phyloP scores from a whole-genome alignment of 2,888 invertebrate genomes.

The Harpalus rufipes region DNA sequence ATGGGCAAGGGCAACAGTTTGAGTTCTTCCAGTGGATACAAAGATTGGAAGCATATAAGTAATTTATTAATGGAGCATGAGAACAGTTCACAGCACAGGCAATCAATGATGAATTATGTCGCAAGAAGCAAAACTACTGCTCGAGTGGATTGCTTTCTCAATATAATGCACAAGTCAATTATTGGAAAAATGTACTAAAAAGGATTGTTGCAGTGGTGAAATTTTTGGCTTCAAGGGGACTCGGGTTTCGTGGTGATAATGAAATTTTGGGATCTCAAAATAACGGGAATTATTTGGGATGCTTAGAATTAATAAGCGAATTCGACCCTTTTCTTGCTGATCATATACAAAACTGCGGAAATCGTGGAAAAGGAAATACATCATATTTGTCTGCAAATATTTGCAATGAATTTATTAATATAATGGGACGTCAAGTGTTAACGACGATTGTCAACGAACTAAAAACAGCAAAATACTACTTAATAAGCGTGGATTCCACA shows the following conservation, averaged over 20 bases:
- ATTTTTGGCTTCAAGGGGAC: too few species aligned
- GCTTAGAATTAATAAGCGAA: constrained; percentile 71
- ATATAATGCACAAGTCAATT: constrained; percentile 51
- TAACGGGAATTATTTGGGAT: constrained; percentile 71
- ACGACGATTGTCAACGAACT: too few species aligned
- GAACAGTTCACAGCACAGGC: constrained; percentile 68
- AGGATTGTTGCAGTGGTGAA: constrained; percentile 70
- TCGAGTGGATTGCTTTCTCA: constrained; percentile 51
- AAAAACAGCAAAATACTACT: constrained; percentile 68
- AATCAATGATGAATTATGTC: constrained; percentile 68
- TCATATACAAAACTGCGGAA: constrained; percentile 69
- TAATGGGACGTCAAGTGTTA: constrained; percentile 71
- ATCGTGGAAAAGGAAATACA: too few species aligned
- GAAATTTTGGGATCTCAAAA: constrained; percentile 69
- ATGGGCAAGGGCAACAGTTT: constrained; percentile 21
- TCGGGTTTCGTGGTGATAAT: constrained; percentile 70
- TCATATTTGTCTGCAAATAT: constrained; percentile 68
- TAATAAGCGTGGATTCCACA: constrained; percentile 70
- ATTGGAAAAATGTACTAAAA: constrained; percentile 70
- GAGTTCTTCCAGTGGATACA: constrained; percentile 67
- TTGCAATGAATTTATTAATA: constrained; percentile 72
- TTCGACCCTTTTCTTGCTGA: constrained; percentile 71
- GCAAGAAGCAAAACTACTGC: constrained; percentile 68
- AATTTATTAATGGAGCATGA: constrained; percentile 67
- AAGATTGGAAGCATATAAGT: constrained; percentile 69